Evolutionary conservation across 2,797 vertebrate species (phyloP).

Genomic region (Columba guinea): DNA sequence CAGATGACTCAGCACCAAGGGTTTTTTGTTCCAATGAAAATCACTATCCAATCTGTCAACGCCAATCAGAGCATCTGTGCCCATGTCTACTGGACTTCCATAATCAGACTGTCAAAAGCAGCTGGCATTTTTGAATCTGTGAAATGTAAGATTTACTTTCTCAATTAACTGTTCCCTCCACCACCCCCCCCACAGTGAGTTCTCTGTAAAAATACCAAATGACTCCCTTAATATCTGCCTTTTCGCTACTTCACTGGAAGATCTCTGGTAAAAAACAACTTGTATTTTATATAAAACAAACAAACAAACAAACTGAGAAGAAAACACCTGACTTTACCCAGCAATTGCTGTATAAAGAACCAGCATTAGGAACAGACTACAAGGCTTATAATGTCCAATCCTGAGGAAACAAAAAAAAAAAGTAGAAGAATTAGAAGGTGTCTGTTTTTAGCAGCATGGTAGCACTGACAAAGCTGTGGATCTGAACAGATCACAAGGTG

Average conservation of each 20-base stretch:
- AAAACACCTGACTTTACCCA: neutral
- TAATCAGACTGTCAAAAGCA: neutral
- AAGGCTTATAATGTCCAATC: neutral
- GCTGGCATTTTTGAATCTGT: neutral
- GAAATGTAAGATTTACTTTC: neutral
- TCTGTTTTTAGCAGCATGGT: neutral
- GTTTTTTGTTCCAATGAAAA: neutral
- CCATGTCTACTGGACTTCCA: neutral
- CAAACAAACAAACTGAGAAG: neutral
- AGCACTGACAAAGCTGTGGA: neutral
- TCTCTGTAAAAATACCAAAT: neutral
- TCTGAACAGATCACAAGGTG: neutral
- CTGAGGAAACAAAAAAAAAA: too few species aligned
- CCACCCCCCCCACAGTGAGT: fast-evolving
- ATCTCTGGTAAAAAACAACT: neutral
- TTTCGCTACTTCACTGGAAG: neutral
- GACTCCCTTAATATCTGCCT: neutral
- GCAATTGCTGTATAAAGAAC: neutral
- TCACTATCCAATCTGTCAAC: neutral
- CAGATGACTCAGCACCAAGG: neutral
- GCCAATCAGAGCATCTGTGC: neutral
- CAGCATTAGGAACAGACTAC: neutral
- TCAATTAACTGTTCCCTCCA: neutral
- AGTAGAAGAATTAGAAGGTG: neutral
- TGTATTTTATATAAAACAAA: neutral